Evolutionary conservation across 2,113 vertebrate genomes (phyloP).

Genomic region (Stictonetta naevosa): DNA sequence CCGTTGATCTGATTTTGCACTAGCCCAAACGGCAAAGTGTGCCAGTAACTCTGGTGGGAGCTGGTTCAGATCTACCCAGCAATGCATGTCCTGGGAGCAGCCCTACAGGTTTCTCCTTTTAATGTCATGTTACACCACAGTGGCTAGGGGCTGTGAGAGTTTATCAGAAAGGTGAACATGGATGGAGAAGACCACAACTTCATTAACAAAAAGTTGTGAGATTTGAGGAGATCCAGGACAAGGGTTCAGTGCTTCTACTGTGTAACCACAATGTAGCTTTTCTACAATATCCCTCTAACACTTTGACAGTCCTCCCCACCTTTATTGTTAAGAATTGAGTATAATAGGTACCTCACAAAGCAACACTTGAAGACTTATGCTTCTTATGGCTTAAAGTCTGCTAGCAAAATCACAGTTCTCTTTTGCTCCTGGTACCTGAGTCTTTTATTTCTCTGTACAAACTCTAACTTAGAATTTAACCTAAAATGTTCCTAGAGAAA

Average conservation of each 20-base stretch:
- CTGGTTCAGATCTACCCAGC: background rate
- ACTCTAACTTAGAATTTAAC: background rate
- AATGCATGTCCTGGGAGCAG: background rate
- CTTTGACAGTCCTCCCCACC: background rate
- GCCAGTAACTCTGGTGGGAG: background rate
- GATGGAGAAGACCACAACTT: background rate
- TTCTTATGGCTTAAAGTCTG: background rate
- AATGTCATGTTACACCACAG: background rate
- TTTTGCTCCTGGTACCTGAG: background rate
- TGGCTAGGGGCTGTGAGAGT: background rate
- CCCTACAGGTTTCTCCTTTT: background rate
- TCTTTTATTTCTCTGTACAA: background rate
- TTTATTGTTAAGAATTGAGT: background rate
- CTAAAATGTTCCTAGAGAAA: background rate
- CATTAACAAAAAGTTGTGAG: background rate
- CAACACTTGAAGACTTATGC: background rate
- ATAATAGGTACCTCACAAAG: background rate
- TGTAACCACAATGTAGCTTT: background rate
- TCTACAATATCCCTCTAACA: background rate
- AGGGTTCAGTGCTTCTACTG: background rate
- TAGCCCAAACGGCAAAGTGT: background rate
- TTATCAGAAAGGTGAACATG: background rate
- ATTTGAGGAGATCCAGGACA: background rate
- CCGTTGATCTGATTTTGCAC: constrained; percentile 29
- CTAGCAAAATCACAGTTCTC: background rate